Evolutionary conservation across 1,140 invertebrate genomes (phyloP), one percentile per base, ranked within the genome.

Genomic region (Lordiphosa mommai): DNA sequence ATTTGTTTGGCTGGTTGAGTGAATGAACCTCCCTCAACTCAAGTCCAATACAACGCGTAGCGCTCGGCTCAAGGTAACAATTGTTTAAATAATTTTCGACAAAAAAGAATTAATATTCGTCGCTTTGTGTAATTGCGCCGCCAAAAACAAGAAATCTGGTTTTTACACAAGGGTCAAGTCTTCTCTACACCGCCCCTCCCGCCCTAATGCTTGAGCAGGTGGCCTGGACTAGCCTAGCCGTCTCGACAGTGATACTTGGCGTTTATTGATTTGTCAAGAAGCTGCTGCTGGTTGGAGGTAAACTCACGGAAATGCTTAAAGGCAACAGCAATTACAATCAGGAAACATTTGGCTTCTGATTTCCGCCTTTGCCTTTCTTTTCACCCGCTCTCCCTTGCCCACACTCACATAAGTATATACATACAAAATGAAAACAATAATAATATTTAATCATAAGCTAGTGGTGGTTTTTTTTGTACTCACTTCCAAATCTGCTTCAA

Each of bases 1-100:
- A 37, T 43, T 30, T 69, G 29, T 56, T 60, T 32, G 38, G 27
- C 51, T 36, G 51, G 23, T 41, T 57, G 59, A 70, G 61, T 85
- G 65, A 84, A 79, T 84, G 77, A 84, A 84, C 77, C 72, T 77
- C 72, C 79, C 57, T 85, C 72, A 85, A 84, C 79, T 52, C 67
- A 57, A 48, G 12, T 27, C 14, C 40, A 38, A 57, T 43, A 60
- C 33, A 66, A 49, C 33, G 50, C 58, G 32, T 43, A 30, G 43
- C 14, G 12, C 13, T 47, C 23, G 6, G 52, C 67, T 58, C 72
- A 84, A 84, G 77, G 77, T 84, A 77, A 77, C 77, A 85, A 84
- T 72, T 77, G 77, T 72, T 84, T 82, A 68, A 82, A 72, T 38
- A 68, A n/a, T n/a, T n/a, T 63, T 49, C 57, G 52, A 60, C 61